Evolutionary conservation across 2,888 invertebrate genomes (phyloP), one percentile per base, ranked within the genome.

Genomic region (Chrysolina americana): DNA sequence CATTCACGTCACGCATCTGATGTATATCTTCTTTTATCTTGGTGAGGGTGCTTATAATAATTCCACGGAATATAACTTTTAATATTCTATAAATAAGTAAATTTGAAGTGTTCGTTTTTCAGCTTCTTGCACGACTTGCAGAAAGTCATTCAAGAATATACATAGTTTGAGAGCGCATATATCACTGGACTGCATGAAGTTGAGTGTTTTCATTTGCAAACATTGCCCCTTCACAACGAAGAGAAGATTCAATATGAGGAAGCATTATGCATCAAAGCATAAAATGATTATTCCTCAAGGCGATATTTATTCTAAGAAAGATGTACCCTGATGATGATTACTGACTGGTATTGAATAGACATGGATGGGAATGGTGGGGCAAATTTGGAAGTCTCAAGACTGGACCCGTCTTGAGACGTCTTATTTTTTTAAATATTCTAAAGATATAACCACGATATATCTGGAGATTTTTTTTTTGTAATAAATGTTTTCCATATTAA

Each of bases 81-180:
- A 0, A 6, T 6, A 36, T 36, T 36, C 6, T 44, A 44, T 15
- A 8, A 3, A 15, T 53, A 2, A 23, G 36, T 36, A 36, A 36
- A 36, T 8, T 19, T 21, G 10, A 21, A 21, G 1, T 21, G 2
- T 4, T 28, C 13, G 9, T 10, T 36, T 73, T 73, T 70, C 64
- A 71, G 77, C 72, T 5, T 71, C 71, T 10, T 85, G 85, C 70
- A 75, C 78, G 13, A 78, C 71, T n/a, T 85, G 86, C 68, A 81
- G 82, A 28, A 85, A 83, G 74, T 74, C 68, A n/a, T 86, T 86
- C 74, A 85, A 86, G 77, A 85, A 85, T 71, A 75, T 78, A 41
- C 83, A 83, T 72, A 85, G 84, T 69, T 73, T 86, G 63, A 79
- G 84, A 36, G 83, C 84, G 1, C 86, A 86, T 70, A 80, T 80